Evolutionary conservation across 2,797 vertebrate genomes (phyloP), one percentile per base, ranked within the genome.

Genomic region (Arnoldichthys spilopterus): DNA sequence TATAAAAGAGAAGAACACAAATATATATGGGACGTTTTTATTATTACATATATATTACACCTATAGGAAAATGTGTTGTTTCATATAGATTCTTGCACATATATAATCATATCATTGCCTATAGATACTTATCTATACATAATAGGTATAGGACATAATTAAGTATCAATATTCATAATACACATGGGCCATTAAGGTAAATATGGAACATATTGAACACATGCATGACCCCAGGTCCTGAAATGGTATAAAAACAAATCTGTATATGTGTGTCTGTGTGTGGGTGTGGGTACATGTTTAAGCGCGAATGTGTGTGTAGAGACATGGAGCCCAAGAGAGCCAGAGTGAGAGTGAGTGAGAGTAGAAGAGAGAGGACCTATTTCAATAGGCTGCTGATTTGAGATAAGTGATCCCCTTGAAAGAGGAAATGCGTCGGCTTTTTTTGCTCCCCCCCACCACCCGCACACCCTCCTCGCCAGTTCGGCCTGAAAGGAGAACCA

Each of bases 361-460:
- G 87, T 13, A 59, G 59, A 72, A 82, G 77, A 83, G 85, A 86
- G 82, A 77, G 78, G 83, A 62, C 70, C 77, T 69, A 71, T 81
- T 86, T 89, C 87, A 89, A 89, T 89, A 89, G 86, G 68, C 76
- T 28, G 77, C 87, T 89, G 87, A 88, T 90, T 88, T 90, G 82
- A 86, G 87, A 89, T 86, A 86, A 87, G 81, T 87, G 84, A 82
- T 86, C 79, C 82, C 78, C 85, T 86, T 86, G 83, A 82, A 85
- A 85, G 83, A 84, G 85, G 86, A 87, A 85, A 85, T 77, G 83
- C 77, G 80, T 77, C 53, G 72, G 51, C 47, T 72, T 77, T 72
- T 72, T 62, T 73, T 13, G 56, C 56, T 4, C 45, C 26, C 54
- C 34, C 68, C 76, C 56, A 43, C 30, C 56, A 26, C 72, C 77